phyloP scores from a whole-genome alignment of 2,888 invertebrate genomes.

The Podabrus alpinus region DNA sequence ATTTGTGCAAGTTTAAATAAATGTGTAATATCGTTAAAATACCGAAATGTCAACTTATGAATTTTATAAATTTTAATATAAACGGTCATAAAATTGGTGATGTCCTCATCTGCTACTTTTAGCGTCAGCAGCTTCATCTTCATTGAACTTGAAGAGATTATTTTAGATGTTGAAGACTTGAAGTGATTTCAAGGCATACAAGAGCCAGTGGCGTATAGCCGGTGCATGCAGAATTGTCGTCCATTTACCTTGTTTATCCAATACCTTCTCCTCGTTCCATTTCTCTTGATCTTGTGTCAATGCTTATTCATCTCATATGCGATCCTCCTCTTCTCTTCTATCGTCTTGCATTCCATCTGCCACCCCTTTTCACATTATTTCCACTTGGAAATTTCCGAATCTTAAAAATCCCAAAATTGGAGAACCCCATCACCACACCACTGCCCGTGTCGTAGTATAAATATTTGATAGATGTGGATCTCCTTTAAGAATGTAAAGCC shows the following conservation, averaged over 20 bases:
- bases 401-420: too few relatives aligned
- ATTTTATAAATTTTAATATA: neutral
- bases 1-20: neutral
- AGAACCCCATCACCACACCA: neutral
- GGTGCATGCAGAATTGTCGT: neutral
- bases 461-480: neutral
- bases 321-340: too few relatives aligned
- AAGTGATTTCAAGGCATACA: neutral
- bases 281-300: too few relatives aligned
- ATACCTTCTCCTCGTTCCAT: neutral
- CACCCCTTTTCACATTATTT: too few relatives aligned
- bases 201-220: neutral
- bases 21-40: neutral
- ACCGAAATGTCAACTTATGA: neutral
- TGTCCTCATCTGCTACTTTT: conserved; percentile 6
- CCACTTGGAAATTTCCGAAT: too few relatives aligned
- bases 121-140: neutral
- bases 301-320: too few relatives aligned
- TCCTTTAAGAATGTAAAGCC: neutral
- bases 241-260: too few relatives aligned
- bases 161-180: neutral
- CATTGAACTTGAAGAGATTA: neutral
- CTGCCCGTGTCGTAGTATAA: neutral
- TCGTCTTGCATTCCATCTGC: too few relatives aligned
- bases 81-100: neutral